Evolutionary conservation across 2,888 invertebrate species (phyloP).

Genomic region (Pristionchus mayeri): DNA sequence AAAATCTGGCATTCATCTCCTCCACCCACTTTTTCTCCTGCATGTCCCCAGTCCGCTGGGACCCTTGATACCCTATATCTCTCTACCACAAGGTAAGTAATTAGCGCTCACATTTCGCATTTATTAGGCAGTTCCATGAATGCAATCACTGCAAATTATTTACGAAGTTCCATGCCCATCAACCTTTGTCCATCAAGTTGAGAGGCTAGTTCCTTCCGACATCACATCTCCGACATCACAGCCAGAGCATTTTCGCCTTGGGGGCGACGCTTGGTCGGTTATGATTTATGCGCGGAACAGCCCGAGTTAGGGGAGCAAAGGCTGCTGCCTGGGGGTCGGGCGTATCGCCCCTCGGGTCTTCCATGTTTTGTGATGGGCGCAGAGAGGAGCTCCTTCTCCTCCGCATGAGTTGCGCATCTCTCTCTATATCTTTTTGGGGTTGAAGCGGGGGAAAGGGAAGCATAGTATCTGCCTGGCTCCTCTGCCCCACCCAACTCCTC

Average conservation of each 20-base stretch:
- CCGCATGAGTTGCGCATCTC: constrained; percentile 30
- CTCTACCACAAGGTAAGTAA: background rate
- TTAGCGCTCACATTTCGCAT: too few species aligned
- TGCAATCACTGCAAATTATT: too few species aligned
- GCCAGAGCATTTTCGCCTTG: background rate
- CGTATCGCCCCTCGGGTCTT: constrained; percentile 22
- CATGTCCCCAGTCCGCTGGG: background rate
- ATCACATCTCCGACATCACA: too few species aligned
- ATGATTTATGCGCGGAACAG: constrained; percentile 23
- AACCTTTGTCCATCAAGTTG: too few species aligned
- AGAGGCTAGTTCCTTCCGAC: too few species aligned
- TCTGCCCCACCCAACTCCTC: background rate
- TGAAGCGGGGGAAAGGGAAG: background rate
- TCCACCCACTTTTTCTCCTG: constrained; percentile 5
- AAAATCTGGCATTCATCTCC: background rate
- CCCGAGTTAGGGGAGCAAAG: background rate
- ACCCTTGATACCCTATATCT: background rate
- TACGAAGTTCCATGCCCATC: too few species aligned
- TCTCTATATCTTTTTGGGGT: background rate
- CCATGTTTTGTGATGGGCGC: constrained; percentile 12
- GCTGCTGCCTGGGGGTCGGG: constrained; percentile 11
- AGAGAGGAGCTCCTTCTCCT: too few species aligned
- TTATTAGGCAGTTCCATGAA: too few species aligned
- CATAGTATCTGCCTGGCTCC: background rate
- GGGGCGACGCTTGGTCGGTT: background rate